phyloP scores from a whole-genome alignment of 2,113 vertebrate species.

The Zosterops japonicus region DNA sequence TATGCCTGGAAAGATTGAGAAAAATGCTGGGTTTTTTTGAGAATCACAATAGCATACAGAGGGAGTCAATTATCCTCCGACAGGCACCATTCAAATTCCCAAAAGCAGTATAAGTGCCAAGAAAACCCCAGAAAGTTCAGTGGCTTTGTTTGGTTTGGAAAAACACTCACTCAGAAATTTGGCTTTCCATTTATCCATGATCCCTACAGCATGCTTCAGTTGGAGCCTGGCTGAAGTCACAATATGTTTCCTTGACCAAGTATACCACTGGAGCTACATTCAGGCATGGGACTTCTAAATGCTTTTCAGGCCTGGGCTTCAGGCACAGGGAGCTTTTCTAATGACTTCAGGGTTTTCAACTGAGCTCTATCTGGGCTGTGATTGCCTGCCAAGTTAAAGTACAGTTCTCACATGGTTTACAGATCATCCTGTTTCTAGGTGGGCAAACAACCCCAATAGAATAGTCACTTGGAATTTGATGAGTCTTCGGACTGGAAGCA shows the following conservation, averaged over 20 bases:
- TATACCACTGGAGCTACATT: background rate
- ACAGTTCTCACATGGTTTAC: background rate
- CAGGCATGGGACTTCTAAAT: background rate
- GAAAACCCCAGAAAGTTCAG: slow-evolving; percentile 51
- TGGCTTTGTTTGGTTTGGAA: slow-evolving; percentile 34
- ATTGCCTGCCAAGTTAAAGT: background rate
- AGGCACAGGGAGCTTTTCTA: background rate
- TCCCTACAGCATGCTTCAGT: background rate
- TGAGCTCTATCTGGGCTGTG: background rate
- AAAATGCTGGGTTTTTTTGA: slow-evolving; percentile 24
- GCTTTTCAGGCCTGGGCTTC: background rate
- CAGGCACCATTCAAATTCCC: slow-evolving; percentile 51
- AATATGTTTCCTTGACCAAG: background rate
- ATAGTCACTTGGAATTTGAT: background rate
- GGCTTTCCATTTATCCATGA: background rate
- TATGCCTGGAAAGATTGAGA: slow-evolving; percentile 47
- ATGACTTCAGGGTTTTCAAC: background rate
- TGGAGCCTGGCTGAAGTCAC: slow-evolving; percentile 11
- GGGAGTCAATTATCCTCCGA: slow-evolving; percentile 1
- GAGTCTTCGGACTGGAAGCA: background rate
- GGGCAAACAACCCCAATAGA: background rate
- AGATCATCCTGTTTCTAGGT: slow-evolving; percentile 19
- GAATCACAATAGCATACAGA: slow-evolving; percentile 36
- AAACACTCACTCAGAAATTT: slow-evolving; percentile 13
- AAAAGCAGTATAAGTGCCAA: slow-evolving; percentile 34